Evolutionary conservation across 2,888 invertebrate species (phyloP), one percentile per base, ranked within the genome.

Genomic region (Zeuzera pyrina): DNA sequence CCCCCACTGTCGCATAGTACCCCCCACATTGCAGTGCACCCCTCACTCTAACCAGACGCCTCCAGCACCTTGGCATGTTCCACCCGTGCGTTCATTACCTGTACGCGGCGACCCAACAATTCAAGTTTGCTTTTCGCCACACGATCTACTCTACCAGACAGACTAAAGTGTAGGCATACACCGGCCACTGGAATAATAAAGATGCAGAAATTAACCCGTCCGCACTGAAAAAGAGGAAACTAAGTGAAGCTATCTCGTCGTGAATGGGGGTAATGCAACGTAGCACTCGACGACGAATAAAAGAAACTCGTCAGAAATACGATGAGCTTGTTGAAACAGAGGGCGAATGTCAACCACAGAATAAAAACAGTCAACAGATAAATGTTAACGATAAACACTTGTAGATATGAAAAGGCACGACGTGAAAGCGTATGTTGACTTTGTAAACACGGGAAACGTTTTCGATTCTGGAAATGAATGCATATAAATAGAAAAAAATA

Each of bases 311-410:
- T 64, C 51, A 61, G 56, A 54, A 60, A 60, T 62, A 62, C 58
- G 62, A 58, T 52, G 57, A 57, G 70, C 58, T 63, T 77, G 73
- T 77, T 76, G 76, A 65, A 70, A 73, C 69, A 71, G 77, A 76
- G 81, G 79, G 83, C 72, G 69, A 77, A 79, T 72, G 81, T 78
- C 77, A 79, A 79, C 78, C 56, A 60, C 56, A 70, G 78, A 83
- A 83, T 83, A 79, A 72, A 83, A 83, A 83, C 78, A 73, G 83
- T 83, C 83, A 83, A 83, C 83, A 83, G 79, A 83, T 77, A 83
- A 83, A 83, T 77, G 78, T 71, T 71, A 70, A 83, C 64, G 83
- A 78, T 78, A 74, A 83, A 83, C 81, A 81, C 59, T 68, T 61
- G 70, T 52, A 62, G 59, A 56, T 62, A 65, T 74, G 73, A 71